Conservation (phyloP, 2,797 vertebrate genomes). For the Orestias chungarensis region DNA sequence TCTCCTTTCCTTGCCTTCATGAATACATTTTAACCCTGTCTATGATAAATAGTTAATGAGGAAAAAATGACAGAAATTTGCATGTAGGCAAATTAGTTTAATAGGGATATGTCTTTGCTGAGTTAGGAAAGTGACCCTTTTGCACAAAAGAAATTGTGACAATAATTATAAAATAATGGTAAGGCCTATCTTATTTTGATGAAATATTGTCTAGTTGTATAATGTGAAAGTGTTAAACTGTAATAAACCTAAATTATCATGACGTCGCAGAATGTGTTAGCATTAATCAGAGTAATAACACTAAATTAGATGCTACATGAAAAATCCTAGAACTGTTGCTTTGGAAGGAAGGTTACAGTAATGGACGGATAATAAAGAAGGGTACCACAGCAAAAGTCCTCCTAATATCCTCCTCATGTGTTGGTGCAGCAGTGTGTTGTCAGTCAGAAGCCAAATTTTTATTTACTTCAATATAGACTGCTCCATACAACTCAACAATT, state of each 20-base stretch:
- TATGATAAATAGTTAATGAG: conserved; percentile 98
- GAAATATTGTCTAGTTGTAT: conserved; percentile 86
- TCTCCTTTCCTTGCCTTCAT: conserved; percentile 87
- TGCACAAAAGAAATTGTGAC: conserved; percentile 82
- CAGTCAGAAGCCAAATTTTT: no score
- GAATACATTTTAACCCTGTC: conserved; percentile 89
- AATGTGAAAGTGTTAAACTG: conserved; percentile 91
- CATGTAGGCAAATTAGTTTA: conserved; percentile 98
- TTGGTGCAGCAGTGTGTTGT: no score
- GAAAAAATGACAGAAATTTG: conserved; percentile 98
- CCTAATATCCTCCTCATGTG: no score
- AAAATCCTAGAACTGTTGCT: conserved; percentile 84
- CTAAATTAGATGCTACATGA: conserved; percentile 91
- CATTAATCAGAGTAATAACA: conserved; percentile 94
- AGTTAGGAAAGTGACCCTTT: conserved; percentile 95
- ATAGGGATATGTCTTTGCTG: conserved; percentile 90
- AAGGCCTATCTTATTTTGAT: conserved; percentile 82
- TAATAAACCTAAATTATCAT: conserved; percentile 92
- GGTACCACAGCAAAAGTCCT: conserved; percentile 63
- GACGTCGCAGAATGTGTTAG: conserved; percentile 84
- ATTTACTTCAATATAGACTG: no score
- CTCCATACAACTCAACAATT: no score
- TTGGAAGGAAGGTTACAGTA: conserved; percentile 74
- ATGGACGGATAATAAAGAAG: conserved; percentile 75
- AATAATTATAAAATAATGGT: conserved; percentile 88